phyloP scores from a whole-genome alignment of 2,888 invertebrate genomes.

The Conops quadrifasciatus region DNA sequence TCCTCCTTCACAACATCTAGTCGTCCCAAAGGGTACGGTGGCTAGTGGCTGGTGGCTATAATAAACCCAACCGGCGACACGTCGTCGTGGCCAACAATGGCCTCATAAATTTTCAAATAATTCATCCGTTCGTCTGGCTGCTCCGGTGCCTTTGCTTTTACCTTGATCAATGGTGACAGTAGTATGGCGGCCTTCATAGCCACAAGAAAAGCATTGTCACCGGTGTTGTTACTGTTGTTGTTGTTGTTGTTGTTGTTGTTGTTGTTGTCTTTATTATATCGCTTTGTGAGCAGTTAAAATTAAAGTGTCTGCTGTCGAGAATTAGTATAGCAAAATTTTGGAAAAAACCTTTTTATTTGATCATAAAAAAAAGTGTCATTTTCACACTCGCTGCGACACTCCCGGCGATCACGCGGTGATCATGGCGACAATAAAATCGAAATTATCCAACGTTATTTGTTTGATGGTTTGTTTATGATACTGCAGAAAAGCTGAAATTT shows the following conservation, averaged over 20 bases:
- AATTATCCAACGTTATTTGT: constrained; percentile 32
- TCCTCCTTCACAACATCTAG: neutral
- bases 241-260: neutral
- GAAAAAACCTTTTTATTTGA: constrained; percentile 9
- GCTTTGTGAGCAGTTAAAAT: neutral
- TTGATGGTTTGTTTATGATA: constrained; percentile 9
- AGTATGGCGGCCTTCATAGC: constrained; percentile 14
- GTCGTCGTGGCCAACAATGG: constrained; percentile 32
- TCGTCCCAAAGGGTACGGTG: no score
- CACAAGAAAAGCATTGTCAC: neutral
- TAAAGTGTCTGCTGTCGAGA: neutral
- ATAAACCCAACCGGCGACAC: neutral
- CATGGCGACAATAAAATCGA: constrained; percentile 33
- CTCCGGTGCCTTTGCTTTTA: neutral
- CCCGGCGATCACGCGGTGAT: constrained; percentile 19
- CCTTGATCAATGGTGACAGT: constrained; percentile 22
- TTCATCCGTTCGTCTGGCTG: constrained; percentile 28
- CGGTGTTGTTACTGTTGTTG: constrained; percentile 1
- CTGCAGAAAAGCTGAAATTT: neutral
- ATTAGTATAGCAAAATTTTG: constrained; percentile 2
- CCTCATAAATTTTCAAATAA: constrained; percentile 38
- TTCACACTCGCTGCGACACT: constrained; percentile 18
- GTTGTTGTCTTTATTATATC: neutral
- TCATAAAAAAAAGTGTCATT: constrained; percentile 13
- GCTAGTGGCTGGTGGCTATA: no score